These are phyloP conservation scores for Lutjanus argentimaculatus DNA, from an alignment of 2,797 vertebrate genomes.

Conservation along the genomic window DNA sequence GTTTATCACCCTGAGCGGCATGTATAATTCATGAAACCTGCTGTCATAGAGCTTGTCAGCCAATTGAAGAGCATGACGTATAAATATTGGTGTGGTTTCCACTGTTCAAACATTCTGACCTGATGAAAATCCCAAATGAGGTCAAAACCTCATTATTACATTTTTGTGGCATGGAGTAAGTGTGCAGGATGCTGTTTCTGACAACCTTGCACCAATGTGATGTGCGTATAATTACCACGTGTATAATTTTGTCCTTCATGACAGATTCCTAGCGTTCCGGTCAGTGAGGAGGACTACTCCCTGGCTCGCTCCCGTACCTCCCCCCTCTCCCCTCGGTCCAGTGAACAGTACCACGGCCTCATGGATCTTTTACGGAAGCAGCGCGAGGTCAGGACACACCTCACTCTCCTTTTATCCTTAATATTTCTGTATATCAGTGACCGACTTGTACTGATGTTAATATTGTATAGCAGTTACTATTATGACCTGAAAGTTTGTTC, in stretches of 20 bases:
- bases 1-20: too few species aligned
- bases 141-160: too few species aligned
- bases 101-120: too few species aligned
- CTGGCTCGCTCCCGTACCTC: constrained; percentile 86
- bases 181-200: too few species aligned
- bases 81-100: too few species aligned
- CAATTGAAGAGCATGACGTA: too few species aligned
- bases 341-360: constrained; percentile 88
- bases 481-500: neutral
- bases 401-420: neutral
- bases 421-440: neutral
- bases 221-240: too few species aligned
- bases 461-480: neutral
- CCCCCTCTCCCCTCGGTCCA: constrained; percentile 83
- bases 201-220: too few species aligned
- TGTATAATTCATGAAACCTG: too few species aligned
- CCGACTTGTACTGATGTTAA: neutral
- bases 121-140: too few species aligned
- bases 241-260: constrained; percentile 1
- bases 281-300: constrained; percentile 89
- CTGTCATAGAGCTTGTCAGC: too few species aligned
- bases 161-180: too few species aligned
- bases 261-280: constrained; percentile 89
- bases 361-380: constrained; percentile 91
- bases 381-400: constrained; percentile 80